These are phyloP conservation scores for Drosophila tsacasi DNA, from an alignment of 1,140 invertebrate species.

Conservation along the genomic window DNA sequence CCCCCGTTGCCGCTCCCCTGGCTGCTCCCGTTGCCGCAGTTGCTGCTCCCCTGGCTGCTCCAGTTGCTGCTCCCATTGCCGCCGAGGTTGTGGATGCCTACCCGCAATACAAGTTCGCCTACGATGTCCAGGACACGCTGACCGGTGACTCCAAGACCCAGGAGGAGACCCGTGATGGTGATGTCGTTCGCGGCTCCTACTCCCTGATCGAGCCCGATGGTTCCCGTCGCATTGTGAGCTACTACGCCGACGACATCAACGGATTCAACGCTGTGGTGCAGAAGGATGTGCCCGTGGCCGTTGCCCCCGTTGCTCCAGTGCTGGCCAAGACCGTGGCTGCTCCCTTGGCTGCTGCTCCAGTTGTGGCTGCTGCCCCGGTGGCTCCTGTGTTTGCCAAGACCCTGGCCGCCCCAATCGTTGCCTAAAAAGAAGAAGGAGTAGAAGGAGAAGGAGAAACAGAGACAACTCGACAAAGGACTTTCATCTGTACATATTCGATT, in stretches of 20 bases:
- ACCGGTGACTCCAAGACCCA: conserved; percentile 87
- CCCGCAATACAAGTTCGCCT: conserved; percentile 87
- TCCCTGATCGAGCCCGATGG: conserved; percentile 87
- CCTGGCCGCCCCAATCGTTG: conserved; percentile 69
- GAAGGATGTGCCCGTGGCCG: conserved; percentile 86
- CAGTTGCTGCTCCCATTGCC: conserved; percentile 57
- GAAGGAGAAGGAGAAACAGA: conserved; percentile 16
- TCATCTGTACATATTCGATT: conserved; percentile 84
- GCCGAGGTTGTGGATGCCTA: conserved; percentile 86
- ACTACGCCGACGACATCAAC: conserved; percentile 86
- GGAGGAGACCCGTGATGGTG: conserved; percentile 87
- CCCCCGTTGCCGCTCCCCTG: conserved; percentile 30
- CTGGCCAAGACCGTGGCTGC: conserved; percentile 70
- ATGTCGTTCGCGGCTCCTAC: conserved; percentile 87
- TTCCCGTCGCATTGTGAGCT: conserved; percentile 86
- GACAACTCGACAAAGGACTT: conserved; percentile 70
- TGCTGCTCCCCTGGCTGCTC: conserved; percentile 52
- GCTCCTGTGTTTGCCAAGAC: conserved; percentile 71
- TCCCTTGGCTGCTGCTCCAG: conserved; percentile 49
- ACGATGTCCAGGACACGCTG: conserved; percentile 86
- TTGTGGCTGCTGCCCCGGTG: conserved; percentile 45
- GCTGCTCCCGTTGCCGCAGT: conserved; percentile 15
- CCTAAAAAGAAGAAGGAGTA: conserved; percentile 36
- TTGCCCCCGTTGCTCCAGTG: conserved; percentile 70
- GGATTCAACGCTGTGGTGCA: conserved; percentile 88